phyloP scores from a whole-genome alignment of 1,140 invertebrate species.

The Penaeus vannamei region DNA sequence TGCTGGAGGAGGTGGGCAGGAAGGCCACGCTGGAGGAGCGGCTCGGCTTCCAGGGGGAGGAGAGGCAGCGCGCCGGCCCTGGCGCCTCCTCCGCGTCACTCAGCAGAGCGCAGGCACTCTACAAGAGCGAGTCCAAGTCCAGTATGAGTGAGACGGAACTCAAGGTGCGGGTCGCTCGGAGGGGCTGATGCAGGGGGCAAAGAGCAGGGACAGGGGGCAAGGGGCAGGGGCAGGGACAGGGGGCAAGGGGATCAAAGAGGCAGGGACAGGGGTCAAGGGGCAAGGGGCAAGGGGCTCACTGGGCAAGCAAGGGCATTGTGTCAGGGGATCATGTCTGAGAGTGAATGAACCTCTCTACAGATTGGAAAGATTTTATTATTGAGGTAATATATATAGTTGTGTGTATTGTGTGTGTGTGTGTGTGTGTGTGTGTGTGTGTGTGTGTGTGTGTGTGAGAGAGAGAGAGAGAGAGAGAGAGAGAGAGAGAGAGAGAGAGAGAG shows the following conservation, averaged over 20 bases:
- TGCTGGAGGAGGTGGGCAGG: conserved; percentile 7
- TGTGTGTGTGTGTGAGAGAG: no score
- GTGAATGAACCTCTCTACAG: no score
- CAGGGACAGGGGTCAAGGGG: background rate
- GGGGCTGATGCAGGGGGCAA: background rate
- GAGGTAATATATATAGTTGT: no score
- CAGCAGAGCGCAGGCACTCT: conserved; percentile 42
- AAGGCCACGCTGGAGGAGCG: conserved; percentile 21
- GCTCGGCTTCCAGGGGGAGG: background rate
- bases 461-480: no score
- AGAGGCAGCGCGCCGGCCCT: background rate
- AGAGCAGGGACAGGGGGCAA: background rate
- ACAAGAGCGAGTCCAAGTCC: conserved; percentile 56
- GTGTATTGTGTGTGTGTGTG: no score
- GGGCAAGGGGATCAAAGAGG: background rate
- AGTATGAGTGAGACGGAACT: conserved; percentile 55
- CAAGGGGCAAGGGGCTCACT: background rate
- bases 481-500: no score
- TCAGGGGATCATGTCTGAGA: no score
- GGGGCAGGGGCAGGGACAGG: background rate
- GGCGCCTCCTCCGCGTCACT: background rate
- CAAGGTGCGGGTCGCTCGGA: conserved; percentile 23
- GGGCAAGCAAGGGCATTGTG: no score
- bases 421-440: no score
- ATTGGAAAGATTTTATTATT: no score